phyloP scores from a whole-genome alignment of 2,113 vertebrate species.

The Corythoichthys haematopterus region DNA sequence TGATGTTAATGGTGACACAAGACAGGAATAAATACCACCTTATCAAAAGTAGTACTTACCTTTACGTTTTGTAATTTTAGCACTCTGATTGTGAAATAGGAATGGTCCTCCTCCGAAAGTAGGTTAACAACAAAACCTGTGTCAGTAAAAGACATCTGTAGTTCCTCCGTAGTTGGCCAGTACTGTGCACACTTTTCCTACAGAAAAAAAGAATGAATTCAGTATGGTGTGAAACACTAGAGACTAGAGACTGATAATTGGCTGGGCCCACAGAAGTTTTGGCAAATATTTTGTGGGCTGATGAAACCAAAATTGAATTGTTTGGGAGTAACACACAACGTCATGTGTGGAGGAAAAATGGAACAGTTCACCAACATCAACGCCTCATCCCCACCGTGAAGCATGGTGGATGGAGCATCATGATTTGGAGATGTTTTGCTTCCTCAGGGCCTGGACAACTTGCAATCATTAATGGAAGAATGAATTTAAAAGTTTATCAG shows the following conservation, averaged over 20 bases:
- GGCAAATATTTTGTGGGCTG: too few relatives aligned
- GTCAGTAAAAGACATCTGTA: conserved; percentile 85
- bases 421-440: too few relatives aligned
- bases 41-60: conserved; percentile 69
- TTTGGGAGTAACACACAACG: too few relatives aligned
- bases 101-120: conserved; percentile 87
- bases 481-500: too few relatives aligned
- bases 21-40: not conserved
- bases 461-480: too few relatives aligned
- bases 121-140: conserved; percentile 87
- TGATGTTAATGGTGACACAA: not conserved
- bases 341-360: too few relatives aligned
- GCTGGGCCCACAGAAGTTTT: not conserved
- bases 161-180: conserved; percentile 86
- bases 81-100: conserved; percentile 86
- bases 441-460: not conserved
- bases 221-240: not conserved
- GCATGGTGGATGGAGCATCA: too few relatives aligned
- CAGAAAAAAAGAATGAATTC: conserved; percentile 16
- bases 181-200: conserved; percentile 98
- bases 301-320: too few relatives aligned
- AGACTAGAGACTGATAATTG: not conserved
- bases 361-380: too few relatives aligned
- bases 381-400: too few relatives aligned
- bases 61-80: conserved; percentile 85